Percentiles rank a stretch among this genome's conserved stretches.
phyloP scores from a whole-genome alignment of 2,888 invertebrate species.

The Cataglyphis livida region DNA sequence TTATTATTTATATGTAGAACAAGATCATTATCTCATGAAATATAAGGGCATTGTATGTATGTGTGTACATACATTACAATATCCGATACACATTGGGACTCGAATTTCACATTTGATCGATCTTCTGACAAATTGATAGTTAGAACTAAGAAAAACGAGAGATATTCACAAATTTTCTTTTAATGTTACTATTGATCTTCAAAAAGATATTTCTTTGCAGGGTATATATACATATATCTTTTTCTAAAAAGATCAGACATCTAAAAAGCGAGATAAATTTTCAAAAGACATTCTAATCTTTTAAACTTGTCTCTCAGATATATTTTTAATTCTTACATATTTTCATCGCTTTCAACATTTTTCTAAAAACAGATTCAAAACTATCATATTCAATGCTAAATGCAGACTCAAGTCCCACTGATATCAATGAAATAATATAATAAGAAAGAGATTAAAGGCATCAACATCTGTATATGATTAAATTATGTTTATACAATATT shows the following conservation, averaged over 20 bases:
- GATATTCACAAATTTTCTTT: not conserved
- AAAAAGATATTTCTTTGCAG: not conserved
- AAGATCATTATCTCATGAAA: constrained; percentile 26
- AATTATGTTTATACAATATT: constrained; percentile 15
- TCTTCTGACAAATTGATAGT: not conserved
- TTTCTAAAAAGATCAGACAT: not conserved
- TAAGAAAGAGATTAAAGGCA: constrained; percentile 10
- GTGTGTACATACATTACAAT: constrained; percentile 21
- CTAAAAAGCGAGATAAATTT: not conserved
- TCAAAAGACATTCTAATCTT: not conserved
- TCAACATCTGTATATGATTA: not conserved
- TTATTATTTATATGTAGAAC: constrained; percentile 21
- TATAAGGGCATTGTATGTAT: constrained; percentile 16
- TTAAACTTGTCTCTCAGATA: not conserved
- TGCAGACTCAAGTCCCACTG: constrained; percentile 5
- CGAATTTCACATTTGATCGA: constrained; percentile 12
- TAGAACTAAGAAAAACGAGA: not conserved
- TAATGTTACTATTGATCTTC: not conserved
- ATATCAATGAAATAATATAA: constrained; percentile 7
- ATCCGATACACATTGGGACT: constrained; percentile 11
- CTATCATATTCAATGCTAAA: not conserved
- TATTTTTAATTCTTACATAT: not conserved
- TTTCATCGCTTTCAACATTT: not conserved
- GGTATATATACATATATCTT: not conserved
- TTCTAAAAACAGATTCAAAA: not conserved